Percentiles rank a stretch among this genome's conserved stretches.
These are phyloP conservation scores for Aselliscus stoliczkanus DNA, from an alignment of 2,797 vertebrate genomes.

Conservation along the genomic window DNA sequence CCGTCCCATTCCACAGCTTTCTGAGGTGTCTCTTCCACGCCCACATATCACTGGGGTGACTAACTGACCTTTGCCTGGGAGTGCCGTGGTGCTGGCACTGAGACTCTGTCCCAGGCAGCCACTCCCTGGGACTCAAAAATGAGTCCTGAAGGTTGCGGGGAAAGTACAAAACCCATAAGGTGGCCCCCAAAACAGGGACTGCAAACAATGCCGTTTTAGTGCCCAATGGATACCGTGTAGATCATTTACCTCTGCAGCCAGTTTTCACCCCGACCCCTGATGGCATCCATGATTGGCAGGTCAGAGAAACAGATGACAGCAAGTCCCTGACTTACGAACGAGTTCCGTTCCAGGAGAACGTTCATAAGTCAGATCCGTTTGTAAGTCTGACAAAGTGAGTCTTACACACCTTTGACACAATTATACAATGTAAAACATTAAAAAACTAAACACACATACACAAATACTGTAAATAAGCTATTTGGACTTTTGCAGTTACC, in stretches of 20 bases:
- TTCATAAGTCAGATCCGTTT: no score
- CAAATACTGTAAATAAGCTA: no score
- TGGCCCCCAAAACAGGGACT: neutral
- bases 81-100: neutral
- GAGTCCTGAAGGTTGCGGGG: neutral
- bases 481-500: no score
- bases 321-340: no score
- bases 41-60: neutral
- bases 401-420: no score
- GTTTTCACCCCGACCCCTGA: neutral
- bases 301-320: neutral
- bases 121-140: neutral
- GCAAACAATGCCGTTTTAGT: neutral
- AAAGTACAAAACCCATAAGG: neutral
- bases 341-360: no score
- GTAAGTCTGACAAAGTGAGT: no score
- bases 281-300: neutral
- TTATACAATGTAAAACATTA: no score
- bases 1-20: neutral
- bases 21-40: neutral
- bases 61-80: neutral
- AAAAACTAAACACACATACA: no score
- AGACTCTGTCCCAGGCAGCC: neutral
- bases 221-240: accelerated
- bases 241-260: neutral